Base-by-base conservation (phyloP, 1,140 invertebrate genomes). In the Oryctes rhinoceros region DNA sequence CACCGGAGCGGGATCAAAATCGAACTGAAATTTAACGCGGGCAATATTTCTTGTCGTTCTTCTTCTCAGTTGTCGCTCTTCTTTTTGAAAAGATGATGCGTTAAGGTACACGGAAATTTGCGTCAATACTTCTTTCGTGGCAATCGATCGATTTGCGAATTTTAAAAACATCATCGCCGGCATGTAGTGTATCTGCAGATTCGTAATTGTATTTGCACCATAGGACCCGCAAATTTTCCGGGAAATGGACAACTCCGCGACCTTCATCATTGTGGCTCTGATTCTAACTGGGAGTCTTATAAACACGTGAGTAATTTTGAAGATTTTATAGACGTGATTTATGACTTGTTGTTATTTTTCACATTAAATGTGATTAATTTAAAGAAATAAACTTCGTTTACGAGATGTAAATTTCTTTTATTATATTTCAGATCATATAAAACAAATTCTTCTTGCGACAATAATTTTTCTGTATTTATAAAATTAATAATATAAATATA, bases 1-100 rank as follows among this genome's bases (percentile, higher is more conserved):
- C 20, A 35, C 24, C 65, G 35, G 20, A 24, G 24, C 24, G 65
- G 30, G 65, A 20, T 71, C 65, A 71, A 71, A 71, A 35, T 71
- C 65, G 65, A 71, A 71, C 65, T 71, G 24, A 71, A 71, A 71
- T 71, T 71, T 62, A 9, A 71, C 24, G 65, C 65, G 10, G 65
- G 9, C 39, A 44, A 44, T 44, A 44, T 44, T 35, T 35, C 24
- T 37, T 24, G 65, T 24, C 18, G 30, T 35, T 20, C 24, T 6
- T 71, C 9, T 10, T 24, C 13, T 71, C 35, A 11, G 65, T 71
- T 71, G 5, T 71, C 37, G 11, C 11, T 71, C 65, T 71, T 71
- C 24, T 35, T 71, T 35, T 71, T 20, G 15, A 15, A n/a, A 30
- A 24, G 24, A 71, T 71, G 65, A n/a, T 59, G 53, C 53, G 15